Evolutionary conservation across 2,888 invertebrate genomes (phyloP), one percentile per base, ranked within the genome.

Genomic region (Nephrotoma appendiculata): DNA sequence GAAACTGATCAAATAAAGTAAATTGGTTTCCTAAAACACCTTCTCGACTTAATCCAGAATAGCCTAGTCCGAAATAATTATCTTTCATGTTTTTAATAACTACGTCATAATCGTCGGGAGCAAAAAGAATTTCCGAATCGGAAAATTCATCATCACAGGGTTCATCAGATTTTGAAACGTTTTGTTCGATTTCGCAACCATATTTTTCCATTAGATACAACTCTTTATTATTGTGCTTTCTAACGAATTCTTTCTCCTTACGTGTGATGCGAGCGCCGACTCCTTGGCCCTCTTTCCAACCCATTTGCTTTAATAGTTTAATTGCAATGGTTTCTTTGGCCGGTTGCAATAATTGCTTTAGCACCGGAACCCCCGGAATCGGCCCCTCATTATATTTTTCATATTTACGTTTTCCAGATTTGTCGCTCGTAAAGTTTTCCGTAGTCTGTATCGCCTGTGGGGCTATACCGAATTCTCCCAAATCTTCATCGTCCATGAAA

Each of bases 401-500:
- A 87, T 88, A 88, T 88, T 92, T 93, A 88, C 92, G 89, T 88
- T 93, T 93, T 15, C 88, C 88, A 45, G 88, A 88, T 88, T 89
- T 88, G 3, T 89, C 88, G 11, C 88, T 88, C 7, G 88, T 88
- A 91, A 96, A 99, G 88, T 97, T 96, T 12, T 94, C 94, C 1
- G 95, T 96, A 0, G 98, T 95, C 89, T 95, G 94, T 87, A 99
- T 93, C 0, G 94, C 94, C 88, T 96, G 95, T 0, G 98, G 98
- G 0, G 99, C 98, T 89, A 99, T 98, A 19, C 99, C 99, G 92
- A 96, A 97, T 90, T 98, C 97, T 2, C 97, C 95, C 41, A 97
- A 93, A 91, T 99, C 99, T 91, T 99, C 99, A 11, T 97, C 97
- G 91, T 99, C 99, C 99, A 99, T 99, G 90, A 96, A 99, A 92